Base-by-base conservation (phyloP, 2,113 vertebrate genomes). In the Hypomesus transpacificus region DNA sequence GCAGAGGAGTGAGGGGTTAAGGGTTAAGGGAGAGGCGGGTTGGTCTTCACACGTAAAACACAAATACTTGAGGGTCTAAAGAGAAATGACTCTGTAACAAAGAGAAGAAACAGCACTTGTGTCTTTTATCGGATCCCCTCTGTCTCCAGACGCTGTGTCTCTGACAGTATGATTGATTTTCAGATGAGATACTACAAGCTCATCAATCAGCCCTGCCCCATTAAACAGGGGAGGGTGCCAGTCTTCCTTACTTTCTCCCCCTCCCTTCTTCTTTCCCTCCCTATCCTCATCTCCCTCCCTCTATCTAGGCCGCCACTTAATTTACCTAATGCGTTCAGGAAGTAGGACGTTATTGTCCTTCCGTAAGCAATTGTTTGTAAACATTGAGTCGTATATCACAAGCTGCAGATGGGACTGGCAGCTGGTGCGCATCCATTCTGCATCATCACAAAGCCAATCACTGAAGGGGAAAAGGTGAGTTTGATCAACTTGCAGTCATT, bases 291-390 rank as follows among this genome's bases (percentile, higher is more conserved):
- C 7, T 11, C 39, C 39, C 6, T 34, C 31, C 24, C 67, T 57
- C 66, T 59, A 3, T 69, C 51, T 13, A 22, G 58, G 22, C 46
- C 70, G 66, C 72, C 53, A 72, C 68, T 70, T 34, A 39, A 72
- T 71, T 70, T 28, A 46, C 75, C 73, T 39, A 75, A 77, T 28
- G 34, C 31, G 31, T n/a, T 18, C 28, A 34, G 61, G 65, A 73
- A 76, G 68, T 53, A 69, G 65, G 69, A 66, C 14, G 64, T 83
- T 72, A 84, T 81, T 78, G 78, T 71, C 54, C 75, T 65, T 81
- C 61, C 62, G 22, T 3, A 50, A 56, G 71, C 75, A 59, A 53
- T 14, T 68, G 69, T 81, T 80, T 80, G 81, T 78, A 75, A 76
- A 79, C 78, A 78, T 59, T 57, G 34, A 59, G 50, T 76, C 69